Conservation (phyloP, 2,113 vertebrate genomes). For the Passer montanus region DNA sequence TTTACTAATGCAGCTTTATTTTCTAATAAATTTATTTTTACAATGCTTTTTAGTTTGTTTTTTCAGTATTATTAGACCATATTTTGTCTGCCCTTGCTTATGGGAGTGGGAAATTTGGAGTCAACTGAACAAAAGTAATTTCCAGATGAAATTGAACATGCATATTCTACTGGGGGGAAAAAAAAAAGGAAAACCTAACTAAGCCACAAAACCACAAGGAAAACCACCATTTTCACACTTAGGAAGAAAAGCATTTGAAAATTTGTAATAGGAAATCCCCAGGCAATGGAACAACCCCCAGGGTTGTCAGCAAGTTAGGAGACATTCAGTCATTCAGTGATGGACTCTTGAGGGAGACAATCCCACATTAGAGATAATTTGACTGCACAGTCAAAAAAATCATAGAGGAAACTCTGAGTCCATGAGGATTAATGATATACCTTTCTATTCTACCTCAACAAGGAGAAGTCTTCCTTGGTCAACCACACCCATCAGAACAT, state of each 20-base stretch:
- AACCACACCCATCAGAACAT: background rate
- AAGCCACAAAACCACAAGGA: background rate
- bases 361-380: background rate
- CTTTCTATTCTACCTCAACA: background rate
- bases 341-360: background rate
- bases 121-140: background rate
- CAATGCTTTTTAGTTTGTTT: background rate
- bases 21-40: background rate
- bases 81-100: background rate
- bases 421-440: background rate
- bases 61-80: background rate
- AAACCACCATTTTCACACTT: background rate
- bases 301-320: background rate
- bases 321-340: background rate
- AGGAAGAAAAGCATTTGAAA: background rate
- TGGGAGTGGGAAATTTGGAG: background rate
- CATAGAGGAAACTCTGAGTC: fast-evolving
- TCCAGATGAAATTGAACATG: background rate
- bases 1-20: background rate
- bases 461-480: background rate
- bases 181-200: background rate
- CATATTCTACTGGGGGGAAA: fast-evolving
- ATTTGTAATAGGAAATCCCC: background rate
- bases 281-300: background rate
- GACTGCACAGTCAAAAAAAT: background rate